Evolutionary conservation across 1,140 invertebrate genomes (phyloP), one percentile per base, ranked within the genome.

Genomic region (Ruditapes philippinarum): DNA sequence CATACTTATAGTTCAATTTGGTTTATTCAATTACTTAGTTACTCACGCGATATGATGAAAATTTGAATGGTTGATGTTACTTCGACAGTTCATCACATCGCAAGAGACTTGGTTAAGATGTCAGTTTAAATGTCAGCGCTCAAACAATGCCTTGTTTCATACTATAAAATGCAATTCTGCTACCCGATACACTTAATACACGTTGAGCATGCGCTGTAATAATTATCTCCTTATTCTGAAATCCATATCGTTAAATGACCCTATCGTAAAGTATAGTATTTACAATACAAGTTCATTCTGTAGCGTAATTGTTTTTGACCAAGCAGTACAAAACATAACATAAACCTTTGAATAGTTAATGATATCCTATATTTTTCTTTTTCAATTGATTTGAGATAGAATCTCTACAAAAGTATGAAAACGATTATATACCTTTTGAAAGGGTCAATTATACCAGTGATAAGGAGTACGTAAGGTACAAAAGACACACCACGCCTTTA

Each of bases 401-500:
- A 62, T 62, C n/a, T 62, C 28, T n/a, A 62, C 57, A 62, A 25
- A 62, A 62, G n/a, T 62, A 62, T 62, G 57, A 62, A 62, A 62
- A 62, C 57, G 57, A 62, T 62, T 62, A 62, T 62, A 62, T 28
- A 25, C 28, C 25, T 62, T 28, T 62, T 62, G 57, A 28, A 19
- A n/a, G 57, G 51, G 57, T 62, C 57, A 62, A 62, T 62, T 62
- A 62, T 62, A 62, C 28, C 57, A 62, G 19, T 62, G 57, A 62
- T 62, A 62, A 62, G 25, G 25, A 62, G 57, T 25, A 4, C 25
- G 22, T n/a, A 11, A 25, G 25, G 57, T 62, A 62, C 57, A 62
- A 62, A 62, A 62, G 57, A 62, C 57, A 62, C 22, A 62, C 57
- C 57, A 62, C 57, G 57, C 57, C 57, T 62, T 62, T 25, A 62